phyloP scores from a whole-genome alignment of 2,113 vertebrate species.

The Tonatia bakeri region DNA sequence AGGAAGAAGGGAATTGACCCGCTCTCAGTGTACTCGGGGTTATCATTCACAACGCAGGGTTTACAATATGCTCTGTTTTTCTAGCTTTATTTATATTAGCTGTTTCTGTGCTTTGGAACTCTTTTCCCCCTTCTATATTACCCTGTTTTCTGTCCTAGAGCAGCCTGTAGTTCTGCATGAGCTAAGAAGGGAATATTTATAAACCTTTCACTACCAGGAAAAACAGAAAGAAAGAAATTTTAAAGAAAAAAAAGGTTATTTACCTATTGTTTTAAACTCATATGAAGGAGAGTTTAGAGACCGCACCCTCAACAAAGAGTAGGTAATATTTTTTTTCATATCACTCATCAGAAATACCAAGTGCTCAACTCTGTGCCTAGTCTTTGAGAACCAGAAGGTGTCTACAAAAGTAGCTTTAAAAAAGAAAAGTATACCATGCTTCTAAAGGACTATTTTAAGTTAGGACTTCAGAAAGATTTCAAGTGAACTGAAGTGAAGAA shows the following conservation, averaged over 20 bases:
- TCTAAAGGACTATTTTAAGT: background rate
- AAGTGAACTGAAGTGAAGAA: background rate
- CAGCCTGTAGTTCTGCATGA: background rate
- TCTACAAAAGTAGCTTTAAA: background rate
- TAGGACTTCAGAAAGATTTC: background rate
- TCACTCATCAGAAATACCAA: background rate
- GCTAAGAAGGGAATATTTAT: background rate
- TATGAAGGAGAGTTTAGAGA: background rate
- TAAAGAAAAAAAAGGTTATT: background rate
- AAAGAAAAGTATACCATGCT: background rate
- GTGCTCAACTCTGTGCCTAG: background rate
- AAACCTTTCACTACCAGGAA: background rate
- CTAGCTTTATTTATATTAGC: background rate
- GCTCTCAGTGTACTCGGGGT: background rate
- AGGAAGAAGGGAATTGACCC: background rate
- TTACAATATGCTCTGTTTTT: background rate
- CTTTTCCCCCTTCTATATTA: background rate
- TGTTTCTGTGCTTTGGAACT: background rate
- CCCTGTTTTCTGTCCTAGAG: background rate
- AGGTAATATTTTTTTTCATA: background rate
- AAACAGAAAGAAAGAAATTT: background rate
- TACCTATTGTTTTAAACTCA: background rate
- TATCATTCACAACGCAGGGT: background rate
- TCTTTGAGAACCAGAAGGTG: background rate
- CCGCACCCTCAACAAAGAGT: background rate